phyloP scores from a whole-genome alignment of 2,888 invertebrate species.

The Epinotia brunnichana region DNA sequence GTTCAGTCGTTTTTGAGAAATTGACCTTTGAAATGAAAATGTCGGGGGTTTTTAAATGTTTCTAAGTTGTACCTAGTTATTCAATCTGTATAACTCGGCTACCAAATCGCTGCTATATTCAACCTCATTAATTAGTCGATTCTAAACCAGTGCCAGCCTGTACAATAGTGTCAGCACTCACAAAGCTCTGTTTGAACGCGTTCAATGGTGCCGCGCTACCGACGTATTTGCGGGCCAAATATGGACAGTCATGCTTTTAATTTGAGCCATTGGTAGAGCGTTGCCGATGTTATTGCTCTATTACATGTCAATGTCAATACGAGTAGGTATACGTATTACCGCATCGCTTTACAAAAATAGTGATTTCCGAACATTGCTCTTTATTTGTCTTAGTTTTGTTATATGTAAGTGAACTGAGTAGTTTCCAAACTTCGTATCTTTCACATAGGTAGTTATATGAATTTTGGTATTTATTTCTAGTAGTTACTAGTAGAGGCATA shows the following conservation, averaged over 20 bases:
- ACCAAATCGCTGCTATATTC: not conserved
- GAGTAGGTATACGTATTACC: not conserved
- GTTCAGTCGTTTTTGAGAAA: no score
- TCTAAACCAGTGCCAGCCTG: slow-evolving; percentile 27
- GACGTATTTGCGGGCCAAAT: slow-evolving; percentile 35
- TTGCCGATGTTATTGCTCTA: slow-evolving; percentile 2
- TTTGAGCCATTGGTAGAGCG: slow-evolving; percentile 5
- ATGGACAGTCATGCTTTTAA: slow-evolving; percentile 34
- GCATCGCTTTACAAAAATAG: no score
- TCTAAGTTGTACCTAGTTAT: no score
- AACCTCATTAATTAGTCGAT: not conserved
- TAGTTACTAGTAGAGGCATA: no score
- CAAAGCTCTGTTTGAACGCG: slow-evolving; percentile 33
- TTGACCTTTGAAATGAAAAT: no score
- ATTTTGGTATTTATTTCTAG: no score
- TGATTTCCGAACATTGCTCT: no score
- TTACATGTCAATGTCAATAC: not conserved
- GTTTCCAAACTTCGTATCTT: no score
- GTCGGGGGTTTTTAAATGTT: no score
- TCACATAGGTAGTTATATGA: no score
- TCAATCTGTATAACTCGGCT: not conserved
- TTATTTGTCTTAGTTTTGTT: no score
- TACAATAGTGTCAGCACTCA: slow-evolving; percentile 36
- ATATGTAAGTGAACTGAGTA: no score
- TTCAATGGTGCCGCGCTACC: slow-evolving; percentile 22